Evolutionary conservation across 2,888 invertebrate species (phyloP).

Genomic region (Odontocolon sp.): DNA sequence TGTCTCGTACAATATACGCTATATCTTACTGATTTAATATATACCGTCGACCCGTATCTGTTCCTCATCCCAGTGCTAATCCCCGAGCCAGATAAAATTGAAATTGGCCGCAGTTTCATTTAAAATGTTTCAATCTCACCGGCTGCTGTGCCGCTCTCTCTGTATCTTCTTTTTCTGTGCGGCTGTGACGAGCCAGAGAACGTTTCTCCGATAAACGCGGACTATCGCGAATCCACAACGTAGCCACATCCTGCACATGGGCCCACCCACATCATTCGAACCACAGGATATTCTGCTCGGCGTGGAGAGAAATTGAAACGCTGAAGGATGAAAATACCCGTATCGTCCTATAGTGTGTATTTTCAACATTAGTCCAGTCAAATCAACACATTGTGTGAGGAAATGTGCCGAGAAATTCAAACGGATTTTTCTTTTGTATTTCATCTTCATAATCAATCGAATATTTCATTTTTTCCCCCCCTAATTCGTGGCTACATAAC

Average conservation of each 20-base stretch:
- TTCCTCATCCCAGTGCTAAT: slow-evolving; percentile 43
- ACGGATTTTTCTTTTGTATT: too few species aligned
- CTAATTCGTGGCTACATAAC: too few species aligned
- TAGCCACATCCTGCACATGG: slow-evolving; percentile 3
- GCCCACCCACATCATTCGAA: background rate
- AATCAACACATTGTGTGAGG: too few species aligned
- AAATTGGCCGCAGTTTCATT: slow-evolving; percentile 70
- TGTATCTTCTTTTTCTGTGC: slow-evolving; percentile 16
- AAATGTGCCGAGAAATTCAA: too few species aligned
- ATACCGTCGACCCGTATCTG: slow-evolving; percentile 4
- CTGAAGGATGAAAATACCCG: slow-evolving; percentile 31
- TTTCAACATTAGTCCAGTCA: slow-evolving; percentile 1
- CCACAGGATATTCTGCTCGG: background rate
- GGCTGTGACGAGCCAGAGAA: slow-evolving; percentile 47
- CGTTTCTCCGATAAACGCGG: slow-evolving; percentile 54
- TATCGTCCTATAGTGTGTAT: slow-evolving; percentile 8
- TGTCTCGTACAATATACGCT: too few species aligned
- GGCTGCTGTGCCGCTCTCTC: slow-evolving; percentile 18
- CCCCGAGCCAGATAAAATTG: slow-evolving; percentile 66
- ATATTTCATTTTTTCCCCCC: too few species aligned
- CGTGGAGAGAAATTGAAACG: slow-evolving; percentile 51
- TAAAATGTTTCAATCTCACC: slow-evolving; percentile 64
- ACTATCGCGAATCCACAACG: slow-evolving; percentile 35
- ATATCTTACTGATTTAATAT: too few species aligned
- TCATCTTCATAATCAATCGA: too few species aligned